Percentiles rank a stretch among this genome's conserved stretches.
Conservation (phyloP, 1,140 invertebrate species). For the Olivierus martensii region DNA sequence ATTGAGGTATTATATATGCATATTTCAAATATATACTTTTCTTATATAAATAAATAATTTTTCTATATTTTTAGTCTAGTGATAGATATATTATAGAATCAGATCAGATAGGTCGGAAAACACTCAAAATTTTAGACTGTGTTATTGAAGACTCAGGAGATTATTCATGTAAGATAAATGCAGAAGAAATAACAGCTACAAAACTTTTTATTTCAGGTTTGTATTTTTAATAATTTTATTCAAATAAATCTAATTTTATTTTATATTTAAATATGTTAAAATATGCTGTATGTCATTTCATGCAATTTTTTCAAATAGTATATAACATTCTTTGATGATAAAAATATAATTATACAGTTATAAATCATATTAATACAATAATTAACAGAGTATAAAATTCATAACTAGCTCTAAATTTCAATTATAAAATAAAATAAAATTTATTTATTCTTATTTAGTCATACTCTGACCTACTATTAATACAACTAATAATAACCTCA, state of each 20-base stretch:
- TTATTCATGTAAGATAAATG: slow-evolving; percentile 76
- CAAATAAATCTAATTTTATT: neutral
- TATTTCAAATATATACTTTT: neutral
- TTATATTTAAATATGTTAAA: too few relatives aligned
- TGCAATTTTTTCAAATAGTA: too few relatives aligned
- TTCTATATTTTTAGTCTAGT: slow-evolving; percentile 40
- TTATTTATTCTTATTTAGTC: too few relatives aligned
- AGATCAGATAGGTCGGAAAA: slow-evolving; percentile 81
- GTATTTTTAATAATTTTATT: slow-evolving; percentile 14
- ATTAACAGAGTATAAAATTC: too few relatives aligned
- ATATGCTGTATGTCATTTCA: too few relatives aligned
- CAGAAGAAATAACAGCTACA: slow-evolving; percentile 66
- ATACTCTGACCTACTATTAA: too few relatives aligned
- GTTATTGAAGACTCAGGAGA: slow-evolving; percentile 70
- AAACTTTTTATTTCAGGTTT: slow-evolving; percentile 59
- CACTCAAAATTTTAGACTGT: slow-evolving; percentile 70
- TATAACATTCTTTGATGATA: too few relatives aligned
- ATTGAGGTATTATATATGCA: slow-evolving; percentile 6
- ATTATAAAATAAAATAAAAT: too few relatives aligned
- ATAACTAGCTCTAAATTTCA: too few relatives aligned
- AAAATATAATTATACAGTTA: too few relatives aligned
- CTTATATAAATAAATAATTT: neutral
- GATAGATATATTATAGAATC: slow-evolving; percentile 70
- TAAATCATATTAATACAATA: too few relatives aligned
- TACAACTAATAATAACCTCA: too few relatives aligned